Evolutionary conservation across 2,888 invertebrate genomes (phyloP), one percentile per base, ranked within the genome.

Genomic region (Pristionchus mayeri): DNA sequence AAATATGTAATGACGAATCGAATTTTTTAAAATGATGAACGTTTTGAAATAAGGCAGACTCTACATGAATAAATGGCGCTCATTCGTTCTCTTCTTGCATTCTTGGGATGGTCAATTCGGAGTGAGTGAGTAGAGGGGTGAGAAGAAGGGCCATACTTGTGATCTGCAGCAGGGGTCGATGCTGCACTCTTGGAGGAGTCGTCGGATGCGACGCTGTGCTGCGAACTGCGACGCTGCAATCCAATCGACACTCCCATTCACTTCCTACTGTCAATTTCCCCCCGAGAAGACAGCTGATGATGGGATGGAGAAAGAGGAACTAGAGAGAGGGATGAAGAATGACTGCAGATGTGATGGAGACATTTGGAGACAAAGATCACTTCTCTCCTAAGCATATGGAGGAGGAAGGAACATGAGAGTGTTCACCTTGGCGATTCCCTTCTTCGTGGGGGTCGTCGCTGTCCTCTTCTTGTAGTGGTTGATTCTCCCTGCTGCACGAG

Each of bases 381-480:
- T 21, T 18, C n/a, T 16, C 52, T 52, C 52, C 4, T 3, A 6
- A 50, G 13, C 50, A 50, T 13, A 13, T 50, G 50, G 2, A 21
- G 21, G 2, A 50, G 2, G 13, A 21, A 3, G 50, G 2, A 18
- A 13, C 2, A 3, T 50, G 21, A 21, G 50, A 13, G 13, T 18
- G 16, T 50, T 3, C 27, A 63, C 63, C 34, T 63, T 63, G 7
- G 34, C 63, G 16, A 63, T 63, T 0, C 63, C 63, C 37, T 63
- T 63, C 63, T 82, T 82, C 16, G 48, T 34, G 21, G 80, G 80
- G 0, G 82, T 71, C 7, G 83, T 50, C 7, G 82, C 34, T 0
- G 75, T 30, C n/a, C 84, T n/a, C 54, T 84, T 84, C 84, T 84
- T 84, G 84, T 84, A 57, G 37, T 52, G n/a, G 54, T 84, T 60